Evolutionary conservation across 1,140 invertebrate genomes (phyloP).

Genomic region (Pygmarrhopalites habei): DNA sequence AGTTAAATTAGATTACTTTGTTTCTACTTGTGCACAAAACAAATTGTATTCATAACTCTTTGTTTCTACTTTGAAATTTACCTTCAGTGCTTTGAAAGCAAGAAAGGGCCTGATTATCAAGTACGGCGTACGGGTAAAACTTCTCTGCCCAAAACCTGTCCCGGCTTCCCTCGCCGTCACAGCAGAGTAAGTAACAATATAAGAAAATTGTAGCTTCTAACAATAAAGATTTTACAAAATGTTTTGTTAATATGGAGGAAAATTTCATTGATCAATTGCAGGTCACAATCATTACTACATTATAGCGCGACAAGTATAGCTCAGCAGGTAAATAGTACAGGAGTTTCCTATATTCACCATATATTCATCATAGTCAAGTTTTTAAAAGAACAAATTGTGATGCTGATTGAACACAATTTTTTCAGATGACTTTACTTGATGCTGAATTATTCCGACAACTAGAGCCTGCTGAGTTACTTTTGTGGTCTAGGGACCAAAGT

Average conservation of each 20-base stretch:
- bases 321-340: too few relatives aligned
- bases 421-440: slow-evolving; percentile 97
- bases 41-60: too few relatives aligned
- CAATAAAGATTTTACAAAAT: too few relatives aligned
- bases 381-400: too few relatives aligned
- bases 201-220: slow-evolving; percentile 5
- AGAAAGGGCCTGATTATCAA: slow-evolving; percentile 83
- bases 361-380: too few relatives aligned
- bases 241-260: too few relatives aligned
- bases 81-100: slow-evolving; percentile 77
- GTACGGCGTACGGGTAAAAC: slow-evolving; percentile 65
- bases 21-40: too few relatives aligned
- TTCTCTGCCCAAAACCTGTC: slow-evolving; percentile 48
- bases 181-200: slow-evolving; percentile 42
- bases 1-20: too few relatives aligned
- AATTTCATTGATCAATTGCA: too few relatives aligned
- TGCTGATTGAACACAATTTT: too few relatives aligned
- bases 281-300: slow-evolving; percentile 60
- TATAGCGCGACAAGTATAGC: slow-evolving; percentile 89
- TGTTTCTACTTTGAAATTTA: too few relatives aligned
- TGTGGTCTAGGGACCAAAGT: slow-evolving; percentile 95
- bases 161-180: slow-evolving; percentile 45
- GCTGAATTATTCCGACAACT: slow-evolving; percentile 93
- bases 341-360: too few relatives aligned
- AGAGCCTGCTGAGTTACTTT: slow-evolving; percentile 90